Evolutionary conservation across 1,140 invertebrate genomes (phyloP), one percentile per base, ranked within the genome.

Genomic region (Sitophilus oryzae): DNA sequence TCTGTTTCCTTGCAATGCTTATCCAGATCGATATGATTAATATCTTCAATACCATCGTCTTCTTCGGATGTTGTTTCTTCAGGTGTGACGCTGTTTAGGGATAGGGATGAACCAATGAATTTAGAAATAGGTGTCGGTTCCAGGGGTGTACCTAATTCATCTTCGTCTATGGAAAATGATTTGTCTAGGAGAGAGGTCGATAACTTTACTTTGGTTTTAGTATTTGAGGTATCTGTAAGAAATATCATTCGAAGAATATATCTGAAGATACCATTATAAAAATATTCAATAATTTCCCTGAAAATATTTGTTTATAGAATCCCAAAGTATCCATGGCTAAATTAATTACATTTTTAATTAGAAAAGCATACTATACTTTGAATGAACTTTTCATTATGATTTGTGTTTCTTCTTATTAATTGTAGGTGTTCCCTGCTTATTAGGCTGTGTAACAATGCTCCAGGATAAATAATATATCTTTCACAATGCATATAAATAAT

Each of bases 111-210:
- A 34, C 42, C 20, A 36, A 40, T 22, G 15, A 52, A 61, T 18
- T 42, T 47, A 8, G 45, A 25, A 22, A 60, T 52, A 25, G 30
- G 59, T 14, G 50, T 61, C 3, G 65, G 65, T 54, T 63, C 58
- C 38, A 68, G 45, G 21, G 64, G 63, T 20, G 55, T 51, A 8
- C 56, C 54, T 6, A 68, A 44, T 30, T 60, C 58, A 18, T 64
- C 63, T 51, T 68, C 66, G 54, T 68, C 66, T 34, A 68, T 55
- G 20, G 66, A 68, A 44, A 68, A 61, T 20, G 63, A 59, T 48
- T 65, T 66, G 51, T 68, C 66, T 50, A 68, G 34, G 16, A 68
- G 58, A 38, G 52, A 57, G 42, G 15, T 42, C 30, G 54, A 44
- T 11, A 49, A 38, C 40, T 44, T 48, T 40, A 42, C 21, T 49